phyloP scores from a whole-genome alignment of 2,797 vertebrate genomes.

The Merluccius polli region DNA sequence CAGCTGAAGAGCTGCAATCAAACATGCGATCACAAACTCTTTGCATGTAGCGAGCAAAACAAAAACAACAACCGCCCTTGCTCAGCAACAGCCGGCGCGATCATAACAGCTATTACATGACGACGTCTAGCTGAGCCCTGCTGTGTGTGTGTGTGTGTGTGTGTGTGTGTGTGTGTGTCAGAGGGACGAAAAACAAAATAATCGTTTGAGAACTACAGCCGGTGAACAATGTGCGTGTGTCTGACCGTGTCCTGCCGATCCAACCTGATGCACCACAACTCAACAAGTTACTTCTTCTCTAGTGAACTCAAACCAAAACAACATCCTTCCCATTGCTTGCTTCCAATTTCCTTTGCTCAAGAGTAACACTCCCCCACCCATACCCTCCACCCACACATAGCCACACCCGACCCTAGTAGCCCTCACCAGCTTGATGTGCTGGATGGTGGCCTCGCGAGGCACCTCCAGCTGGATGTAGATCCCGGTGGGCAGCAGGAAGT shows the following conservation, averaged over 20 bases:
- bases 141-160: conserved; percentile 10
- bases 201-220: too few relatives aligned
- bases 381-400: neutral
- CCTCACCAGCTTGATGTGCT: conserved; percentile 94
- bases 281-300: neutral
- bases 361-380: neutral
- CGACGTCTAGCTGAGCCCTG: conserved; percentile 36
- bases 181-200: too few relatives aligned
- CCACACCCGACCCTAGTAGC: neutral
- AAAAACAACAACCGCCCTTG: conserved; percentile 30
- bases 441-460: conserved; percentile 91
- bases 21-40: conserved; percentile 32
- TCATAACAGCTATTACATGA: conserved; percentile 16
- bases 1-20: conserved; percentile 17
- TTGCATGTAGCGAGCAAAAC: conserved; percentile 20
- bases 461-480: conserved; percentile 97
- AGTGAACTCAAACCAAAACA: too few relatives aligned
- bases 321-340: too few relatives aligned
- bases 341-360: too few relatives aligned
- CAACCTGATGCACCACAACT: neutral
- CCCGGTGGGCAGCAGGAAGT: conserved; percentile 95
- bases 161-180: neutral
- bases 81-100: conserved; percentile 20
- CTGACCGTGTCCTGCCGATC: too few relatives aligned
- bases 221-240: conserved; percentile 13